A percentile compares a stretch with the other conserved stretches of the same genome.
Evolutionary conservation across 2,113 vertebrate genomes (phyloP).

Genomic region (Catharus bicknelli): DNA sequence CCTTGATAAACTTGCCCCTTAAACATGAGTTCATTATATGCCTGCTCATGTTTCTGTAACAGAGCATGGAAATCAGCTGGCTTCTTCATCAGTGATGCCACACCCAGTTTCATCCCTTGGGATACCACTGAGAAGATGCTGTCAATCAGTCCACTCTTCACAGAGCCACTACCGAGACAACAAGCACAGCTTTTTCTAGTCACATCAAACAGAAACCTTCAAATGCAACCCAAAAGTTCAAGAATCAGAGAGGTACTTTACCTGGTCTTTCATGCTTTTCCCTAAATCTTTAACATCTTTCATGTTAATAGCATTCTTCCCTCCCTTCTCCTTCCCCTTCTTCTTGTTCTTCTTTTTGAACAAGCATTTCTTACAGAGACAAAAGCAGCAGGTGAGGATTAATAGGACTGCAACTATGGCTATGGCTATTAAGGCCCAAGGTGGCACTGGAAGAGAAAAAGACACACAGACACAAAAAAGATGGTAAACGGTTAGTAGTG

Average conservation of each 20-base stretch:
- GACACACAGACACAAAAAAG: constrained; percentile 34
- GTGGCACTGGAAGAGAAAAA: constrained; percentile 88
- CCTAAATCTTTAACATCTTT: constrained; percentile 94
- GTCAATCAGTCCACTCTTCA: neutral
- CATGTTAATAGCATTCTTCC: constrained; percentile 99
- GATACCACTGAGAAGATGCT: neutral
- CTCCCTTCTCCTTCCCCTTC: constrained; percentile 99
- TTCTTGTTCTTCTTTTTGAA: constrained; percentile 99
- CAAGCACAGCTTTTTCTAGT: neutral
- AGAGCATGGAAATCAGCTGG: neutral
- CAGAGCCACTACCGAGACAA: neutral
- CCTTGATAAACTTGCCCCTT: neutral
- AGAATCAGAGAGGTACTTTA: constrained; percentile 71
- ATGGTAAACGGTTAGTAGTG: constrained; percentile 26
- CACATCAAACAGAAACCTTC: neutral
- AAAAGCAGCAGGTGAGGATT: constrained; percentile 98
- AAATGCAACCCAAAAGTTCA: neutral
- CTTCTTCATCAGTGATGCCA: neutral
- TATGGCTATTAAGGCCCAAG: constrained; percentile 98
- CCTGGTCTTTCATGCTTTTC: constrained; percentile 93
- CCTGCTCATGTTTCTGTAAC: neutral
- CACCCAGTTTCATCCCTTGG: neutral
- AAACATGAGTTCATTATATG: neutral
- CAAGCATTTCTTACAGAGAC: constrained; percentile 99
- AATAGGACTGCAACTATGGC: constrained; percentile 95